phyloP scores from a whole-genome alignment of 2,888 invertebrate genomes.

The Andrena bucephala region DNA sequence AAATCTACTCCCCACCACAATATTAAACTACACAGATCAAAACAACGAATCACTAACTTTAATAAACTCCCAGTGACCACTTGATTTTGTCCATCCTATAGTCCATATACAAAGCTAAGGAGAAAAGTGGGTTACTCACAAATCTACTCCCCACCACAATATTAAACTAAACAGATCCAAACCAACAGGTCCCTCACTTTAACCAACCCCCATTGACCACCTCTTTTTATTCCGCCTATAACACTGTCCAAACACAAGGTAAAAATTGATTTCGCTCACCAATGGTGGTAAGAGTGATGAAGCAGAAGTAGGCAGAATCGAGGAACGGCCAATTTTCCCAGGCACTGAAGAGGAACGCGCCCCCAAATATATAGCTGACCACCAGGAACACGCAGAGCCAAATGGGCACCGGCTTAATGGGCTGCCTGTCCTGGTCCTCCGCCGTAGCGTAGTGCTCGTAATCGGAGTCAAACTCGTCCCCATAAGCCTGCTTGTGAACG shows the following conservation, averaged over 20 bases:
- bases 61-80: no score
- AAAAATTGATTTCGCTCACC: constrained; percentile 82
- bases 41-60: no score
- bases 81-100: neutral
- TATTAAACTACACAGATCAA: neutral
- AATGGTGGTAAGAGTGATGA: constrained; percentile 96
- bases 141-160: no score
- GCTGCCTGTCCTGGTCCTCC: constrained; percentile 84
- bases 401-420: constrained; percentile 92
- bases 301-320: constrained; percentile 97
- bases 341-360: constrained; percentile 93
- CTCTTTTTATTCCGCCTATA: neutral
- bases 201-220: no score
- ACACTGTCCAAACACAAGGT: neutral
- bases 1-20: no score
- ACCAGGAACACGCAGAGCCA: constrained; percentile 96
- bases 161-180: neutral
- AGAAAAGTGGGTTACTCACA: neutral
- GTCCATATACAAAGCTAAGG: no score
- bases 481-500: constrained; percentile 87
- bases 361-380: constrained; percentile 95
- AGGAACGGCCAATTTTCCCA: constrained; percentile 96
- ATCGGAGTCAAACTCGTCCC: constrained; percentile 88
- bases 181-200: no score
- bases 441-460: constrained; percentile 86